Conservation (phyloP, 1,140 invertebrate genomes). For the Halictus rubicundus region DNA sequence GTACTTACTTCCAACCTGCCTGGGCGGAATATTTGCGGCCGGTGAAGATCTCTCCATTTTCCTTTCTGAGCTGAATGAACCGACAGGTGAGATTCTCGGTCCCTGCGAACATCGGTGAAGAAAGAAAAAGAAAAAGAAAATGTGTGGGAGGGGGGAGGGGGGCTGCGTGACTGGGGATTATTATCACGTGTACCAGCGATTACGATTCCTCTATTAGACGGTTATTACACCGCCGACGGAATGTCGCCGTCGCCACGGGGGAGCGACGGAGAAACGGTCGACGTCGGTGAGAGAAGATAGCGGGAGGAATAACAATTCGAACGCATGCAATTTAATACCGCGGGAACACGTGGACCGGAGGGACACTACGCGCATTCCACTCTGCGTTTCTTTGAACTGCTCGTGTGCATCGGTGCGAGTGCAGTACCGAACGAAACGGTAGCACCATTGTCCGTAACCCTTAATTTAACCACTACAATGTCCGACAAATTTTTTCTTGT, state of each 20-base stretch:
- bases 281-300: neutral
- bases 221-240: conserved; percentile 17
- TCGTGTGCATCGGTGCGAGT: conserved; percentile 14
- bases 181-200: conserved; percentile 9
- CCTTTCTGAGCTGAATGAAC: conserved; percentile 68
- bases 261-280: neutral
- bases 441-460: no score
- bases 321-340: conserved; percentile 18
- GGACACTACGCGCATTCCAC: neutral
- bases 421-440: no score
- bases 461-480: no score
- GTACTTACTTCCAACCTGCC: conserved; percentile 70
- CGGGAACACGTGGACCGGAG: conserved; percentile 1
- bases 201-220: conserved; percentile 37
- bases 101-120: conserved; percentile 56
- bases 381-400: conserved; percentile 26
- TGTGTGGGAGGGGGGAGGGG: neutral
- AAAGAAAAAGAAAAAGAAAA: neutral
- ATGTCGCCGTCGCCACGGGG: neutral
- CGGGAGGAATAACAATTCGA: conserved; percentile 21
- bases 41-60: conserved; percentile 72
- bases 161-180: conserved; percentile 35
- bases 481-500: no score
- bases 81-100: conserved; percentile 69
- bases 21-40: conserved; percentile 71